Evolutionary conservation across 2,797 vertebrate genomes (phyloP), one percentile per base, ranked within the genome.

Genomic region (Lindbergichthys nudifrons): DNA sequence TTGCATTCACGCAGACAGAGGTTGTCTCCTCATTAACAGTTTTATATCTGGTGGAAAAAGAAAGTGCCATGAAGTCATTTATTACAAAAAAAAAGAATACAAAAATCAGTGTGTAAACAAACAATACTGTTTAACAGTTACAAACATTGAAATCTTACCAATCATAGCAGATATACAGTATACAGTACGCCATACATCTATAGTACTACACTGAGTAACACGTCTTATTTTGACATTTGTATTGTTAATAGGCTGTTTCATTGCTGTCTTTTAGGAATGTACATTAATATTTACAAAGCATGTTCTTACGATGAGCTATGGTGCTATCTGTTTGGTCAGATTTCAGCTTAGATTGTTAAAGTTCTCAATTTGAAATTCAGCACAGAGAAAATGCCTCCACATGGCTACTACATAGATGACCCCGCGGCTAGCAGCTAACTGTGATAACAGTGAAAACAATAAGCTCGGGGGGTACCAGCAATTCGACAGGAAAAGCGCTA

Each of bases 1-100:
- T 62, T 65, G 42, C 47, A 46, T 66, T 62, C 23, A 69, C 71
- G 68, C 72, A 73, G 61, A 59, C 47, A 67, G 58, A 80, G 53
- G 67, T 64, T 42, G 56, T 59, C 18, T 68, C 56, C 60, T 80
- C 60, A 74, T 83, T 65, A 79, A 66, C 11, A 11, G 19, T 42
- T 43, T 48, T 48, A 60, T 67, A 75, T 81, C 8, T 30, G 32
- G 41, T 42, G 47, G 18, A 62, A 71, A 74, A 45, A 67, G 10
- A 9, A 54, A 74, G 39, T 68, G 58, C 23, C 0, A 1, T 41
- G 65, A 57, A 72, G 1, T 0, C 13, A 73, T 72, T 45, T 75
- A 57, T 18, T 19, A 46, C 60, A 62, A 16, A 65, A n/a, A 16
- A 26, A 11, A 47, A 57, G 19, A 50, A 42, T 10, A 57, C 19